These are phyloP conservation scores for Drosophila subpulchrella DNA, from an alignment of 1,140 invertebrate species.

Conservation along the genomic window DNA sequence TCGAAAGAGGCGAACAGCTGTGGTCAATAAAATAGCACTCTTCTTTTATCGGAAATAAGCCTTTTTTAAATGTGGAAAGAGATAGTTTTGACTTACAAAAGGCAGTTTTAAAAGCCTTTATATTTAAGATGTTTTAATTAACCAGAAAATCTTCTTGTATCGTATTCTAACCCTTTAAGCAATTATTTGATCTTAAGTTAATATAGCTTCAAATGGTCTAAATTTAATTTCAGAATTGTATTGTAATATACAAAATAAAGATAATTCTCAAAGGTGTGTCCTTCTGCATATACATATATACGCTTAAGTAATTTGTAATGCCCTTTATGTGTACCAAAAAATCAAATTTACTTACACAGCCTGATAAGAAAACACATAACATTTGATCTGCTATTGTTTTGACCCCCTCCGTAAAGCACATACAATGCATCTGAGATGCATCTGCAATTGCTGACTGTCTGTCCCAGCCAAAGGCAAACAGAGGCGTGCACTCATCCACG, in stretches of 20 bases:
- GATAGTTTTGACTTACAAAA: too few relatives aligned
- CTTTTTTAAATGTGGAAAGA: too few relatives aligned
- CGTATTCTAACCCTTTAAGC: too few relatives aligned
- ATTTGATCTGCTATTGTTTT: slow-evolving; percentile 14
- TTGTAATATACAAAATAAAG: too few relatives aligned
- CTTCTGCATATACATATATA: neutral
- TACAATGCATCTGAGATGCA: slow-evolving; percentile 41
- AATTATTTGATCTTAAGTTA: too few relatives aligned
- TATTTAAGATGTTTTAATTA: too few relatives aligned
- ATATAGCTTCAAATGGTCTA: too few relatives aligned
- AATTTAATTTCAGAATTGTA: too few relatives aligned
- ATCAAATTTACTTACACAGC: neutral
- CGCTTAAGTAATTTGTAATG: neutral
- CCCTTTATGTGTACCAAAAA: neutral
- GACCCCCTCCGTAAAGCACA: neutral
- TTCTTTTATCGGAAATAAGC: too few relatives aligned
- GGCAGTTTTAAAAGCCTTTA: too few relatives aligned
- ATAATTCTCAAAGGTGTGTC: too few relatives aligned
- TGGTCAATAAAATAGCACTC: neutral
- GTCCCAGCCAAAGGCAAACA: slow-evolving; percentile 35
- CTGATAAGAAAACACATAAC: neutral
- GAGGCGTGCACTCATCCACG: slow-evolving; percentile 42
- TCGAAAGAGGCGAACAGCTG: slow-evolving; percentile 1
- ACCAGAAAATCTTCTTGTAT: too few relatives aligned
- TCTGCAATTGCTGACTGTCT: slow-evolving; percentile 35